Conservation (phyloP, 2,113 vertebrate genomes). For the Rostratula benghalensis region DNA sequence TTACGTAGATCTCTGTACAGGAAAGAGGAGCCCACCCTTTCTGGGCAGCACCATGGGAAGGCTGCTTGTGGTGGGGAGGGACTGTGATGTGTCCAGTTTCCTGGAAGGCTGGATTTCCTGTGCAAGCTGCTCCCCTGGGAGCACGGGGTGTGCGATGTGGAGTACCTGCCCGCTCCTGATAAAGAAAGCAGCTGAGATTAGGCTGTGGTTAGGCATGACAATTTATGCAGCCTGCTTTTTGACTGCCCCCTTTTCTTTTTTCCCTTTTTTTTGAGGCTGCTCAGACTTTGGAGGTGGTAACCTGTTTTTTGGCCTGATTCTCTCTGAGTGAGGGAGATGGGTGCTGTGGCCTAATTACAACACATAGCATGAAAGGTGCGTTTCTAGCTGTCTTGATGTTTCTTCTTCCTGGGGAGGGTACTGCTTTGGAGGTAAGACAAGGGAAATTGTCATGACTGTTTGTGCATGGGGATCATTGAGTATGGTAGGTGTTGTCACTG, state of each 20-base stretch:
- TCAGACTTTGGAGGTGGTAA: background rate
- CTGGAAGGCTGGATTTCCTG: conserved; percentile 36
- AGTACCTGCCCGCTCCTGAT: background rate
- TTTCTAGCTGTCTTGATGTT: background rate
- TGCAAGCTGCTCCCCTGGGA: background rate
- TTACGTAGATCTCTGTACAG: background rate
- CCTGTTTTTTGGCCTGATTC: conserved; percentile 21
- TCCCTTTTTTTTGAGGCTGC: background rate
- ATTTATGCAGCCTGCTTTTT: background rate
- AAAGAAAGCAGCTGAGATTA: background rate
- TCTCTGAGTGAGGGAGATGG: background rate
- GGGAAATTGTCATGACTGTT: background rate
- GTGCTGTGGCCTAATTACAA: background rate
- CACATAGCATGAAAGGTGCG: fast-evolving
- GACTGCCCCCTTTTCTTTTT: background rate
- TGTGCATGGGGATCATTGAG: fast-evolving
- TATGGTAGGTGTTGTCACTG: background rate
- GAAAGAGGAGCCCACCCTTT: background rate
- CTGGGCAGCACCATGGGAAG: background rate
- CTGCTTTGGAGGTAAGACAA: background rate
- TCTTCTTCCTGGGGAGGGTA: background rate
- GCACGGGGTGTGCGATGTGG: background rate
- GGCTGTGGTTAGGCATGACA: background rate
- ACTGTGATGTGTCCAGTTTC: background rate
- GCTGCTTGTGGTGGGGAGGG: background rate